Base-by-base conservation (phyloP, 2,113 vertebrate species). In the Okapia johnstoni region DNA sequence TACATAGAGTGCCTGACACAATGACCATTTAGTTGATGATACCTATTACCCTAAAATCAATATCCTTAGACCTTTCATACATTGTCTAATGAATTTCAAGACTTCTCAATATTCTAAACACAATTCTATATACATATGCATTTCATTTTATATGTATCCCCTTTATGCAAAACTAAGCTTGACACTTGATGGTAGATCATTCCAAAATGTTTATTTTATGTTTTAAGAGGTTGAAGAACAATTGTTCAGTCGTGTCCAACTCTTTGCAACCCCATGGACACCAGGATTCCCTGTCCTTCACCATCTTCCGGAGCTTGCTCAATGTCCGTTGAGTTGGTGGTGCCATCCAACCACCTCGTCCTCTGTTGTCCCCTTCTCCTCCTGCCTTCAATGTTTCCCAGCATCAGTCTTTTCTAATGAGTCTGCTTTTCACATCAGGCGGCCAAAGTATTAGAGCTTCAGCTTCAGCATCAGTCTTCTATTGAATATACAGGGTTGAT, bases 81-180 rank as follows among this genome's bases (percentile, higher is more conserved):
- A n/a, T 73, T 92, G 54, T 87, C n/a, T 70, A 12, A 80, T 95
- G 43, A 96, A 52, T 96, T 88, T 97, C 26, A 88, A 76, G 60
- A 63, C 15, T 81, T 88, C 36, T 88, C 28, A 86, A 23, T 92
- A 57, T 70, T 36, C 30, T 90, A 5, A 93, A 48, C 70, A 40
- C 21, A 85, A 93, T 86, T 30, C 7, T 80, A 25, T 76, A 76
- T 73, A 93, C 43, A 52, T 1, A 17, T 79, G 2, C n/a, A 80
- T 84, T 91, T 43, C 4, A 52, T 15, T 76, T 86, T 63, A 66
- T 48, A 60, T 88, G 1, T 77, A 63, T 25, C 77, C 58, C 15
- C 1, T 77, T 70, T 86, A 25, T 92, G 4, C 5, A 61, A 15
- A 85, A 88, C 43, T 79, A 86, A 94, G 25, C 4, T 52, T 13